Evolutionary conservation across 2,797 vertebrate species (phyloP).

Genomic region (Karalla daura): DNA sequence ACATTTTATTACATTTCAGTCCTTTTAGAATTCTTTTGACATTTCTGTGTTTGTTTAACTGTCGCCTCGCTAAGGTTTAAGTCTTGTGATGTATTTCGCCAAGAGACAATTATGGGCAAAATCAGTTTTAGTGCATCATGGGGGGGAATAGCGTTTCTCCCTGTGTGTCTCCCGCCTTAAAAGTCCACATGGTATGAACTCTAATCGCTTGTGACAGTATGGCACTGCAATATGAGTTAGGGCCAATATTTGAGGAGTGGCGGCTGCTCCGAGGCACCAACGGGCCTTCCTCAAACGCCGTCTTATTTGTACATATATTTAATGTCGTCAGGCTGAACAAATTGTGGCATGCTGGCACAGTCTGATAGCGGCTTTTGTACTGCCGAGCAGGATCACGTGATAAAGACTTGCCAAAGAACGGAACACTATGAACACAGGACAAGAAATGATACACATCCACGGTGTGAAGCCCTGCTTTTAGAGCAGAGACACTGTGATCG

Average conservation of each 20-base stretch:
- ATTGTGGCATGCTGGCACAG: not conserved
- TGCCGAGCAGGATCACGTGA: not conserved
- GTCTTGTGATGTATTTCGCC: constrained; percentile 1
- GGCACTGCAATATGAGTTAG: constrained; percentile 21
- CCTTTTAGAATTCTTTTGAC: constrained; percentile 1
- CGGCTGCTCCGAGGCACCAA: constrained; percentile 7
- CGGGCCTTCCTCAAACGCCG: not conserved
- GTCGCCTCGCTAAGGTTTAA: not conserved
- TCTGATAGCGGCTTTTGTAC: not conserved
- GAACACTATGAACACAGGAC: not conserved
- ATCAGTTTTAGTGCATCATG: constrained; percentile 22
- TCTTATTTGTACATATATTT: constrained; percentile 18
- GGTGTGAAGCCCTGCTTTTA: constrained; percentile 8
- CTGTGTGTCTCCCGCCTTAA: constrained; percentile 9
- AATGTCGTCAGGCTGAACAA: constrained; percentile 3
- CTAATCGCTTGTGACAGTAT: constrained; percentile 17
- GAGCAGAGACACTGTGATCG: not conserved
- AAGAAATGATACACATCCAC: too few relatives aligned
- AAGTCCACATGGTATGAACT: constrained; percentile 13
- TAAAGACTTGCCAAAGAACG: constrained; percentile 17
- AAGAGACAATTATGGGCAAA: constrained; percentile 16
- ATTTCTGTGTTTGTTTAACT: not conserved
- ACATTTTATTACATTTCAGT: constrained; percentile 14
- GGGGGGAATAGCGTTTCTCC: not conserved
- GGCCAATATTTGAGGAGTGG: constrained; percentile 1